These are phyloP conservation scores for Andrena dorsata DNA, from an alignment of 2,888 invertebrate species.

Conservation along the genomic window DNA sequence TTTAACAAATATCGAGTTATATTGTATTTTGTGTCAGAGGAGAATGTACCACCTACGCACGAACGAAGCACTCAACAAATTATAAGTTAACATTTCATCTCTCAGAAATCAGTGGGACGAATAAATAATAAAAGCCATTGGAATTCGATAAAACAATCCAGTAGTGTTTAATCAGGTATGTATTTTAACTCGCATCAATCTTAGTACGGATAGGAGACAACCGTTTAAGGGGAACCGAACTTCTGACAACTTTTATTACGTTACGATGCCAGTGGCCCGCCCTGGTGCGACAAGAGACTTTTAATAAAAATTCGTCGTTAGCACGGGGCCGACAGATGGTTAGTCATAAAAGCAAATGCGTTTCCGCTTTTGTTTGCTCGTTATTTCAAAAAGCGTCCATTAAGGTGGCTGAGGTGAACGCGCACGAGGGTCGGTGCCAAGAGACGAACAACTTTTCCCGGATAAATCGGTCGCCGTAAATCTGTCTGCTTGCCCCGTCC, in stretches of 20 bases:
- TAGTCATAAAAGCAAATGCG: slow-evolving; percentile 64
- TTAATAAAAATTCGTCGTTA: slow-evolving; percentile 57
- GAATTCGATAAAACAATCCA: no score
- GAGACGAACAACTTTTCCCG: slow-evolving; percentile 71
- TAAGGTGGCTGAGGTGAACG: slow-evolving; percentile 59
- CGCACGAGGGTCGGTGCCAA: slow-evolving; percentile 60
- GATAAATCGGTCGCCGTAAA: slow-evolving; percentile 82
- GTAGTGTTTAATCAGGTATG: no score
- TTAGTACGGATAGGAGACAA: no score
- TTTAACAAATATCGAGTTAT: no score
- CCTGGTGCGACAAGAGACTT: slow-evolving; percentile 21
- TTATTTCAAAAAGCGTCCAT: slow-evolving; percentile 80
- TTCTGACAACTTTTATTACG: slow-evolving; percentile 19
- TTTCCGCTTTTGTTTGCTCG: slow-evolving; percentile 76
- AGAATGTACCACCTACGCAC: no score
- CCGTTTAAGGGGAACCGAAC: neutral
- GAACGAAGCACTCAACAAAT: no score
- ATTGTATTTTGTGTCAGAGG: no score
- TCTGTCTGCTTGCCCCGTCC: slow-evolving; percentile 77
- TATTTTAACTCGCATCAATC: no score
- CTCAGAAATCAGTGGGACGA: no score
- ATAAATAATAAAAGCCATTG: no score
- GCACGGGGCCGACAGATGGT: slow-evolving; percentile 48
- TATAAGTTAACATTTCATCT: no score
- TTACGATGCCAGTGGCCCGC: neutral